Evolutionary conservation across 2,888 invertebrate genomes (phyloP).

Genomic region (Nymphalis c-album): DNA sequence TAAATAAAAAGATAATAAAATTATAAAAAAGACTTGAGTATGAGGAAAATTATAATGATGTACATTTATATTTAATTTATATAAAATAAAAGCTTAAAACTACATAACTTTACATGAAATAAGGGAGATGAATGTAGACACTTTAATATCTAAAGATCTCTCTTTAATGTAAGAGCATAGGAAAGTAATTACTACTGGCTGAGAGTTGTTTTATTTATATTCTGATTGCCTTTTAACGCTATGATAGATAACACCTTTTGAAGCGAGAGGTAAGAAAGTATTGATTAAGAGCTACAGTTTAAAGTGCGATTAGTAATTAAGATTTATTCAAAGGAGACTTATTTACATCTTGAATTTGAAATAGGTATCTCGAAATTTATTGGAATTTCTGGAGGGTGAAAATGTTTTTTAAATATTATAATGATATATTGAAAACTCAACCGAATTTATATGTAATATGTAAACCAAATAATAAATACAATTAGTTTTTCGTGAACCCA

Average conservation of each 20-base stretch:
- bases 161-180: slow-evolving; percentile 9
- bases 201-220: slow-evolving; percentile 9
- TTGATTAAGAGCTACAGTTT: slow-evolving; percentile 4
- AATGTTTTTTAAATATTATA: neutral
- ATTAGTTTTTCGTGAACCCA: slow-evolving; percentile 13
- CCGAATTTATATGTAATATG: neutral
- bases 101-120: neutral
- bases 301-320: slow-evolving; percentile 11
- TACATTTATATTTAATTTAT: no score
- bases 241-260: slow-evolving; percentile 9
- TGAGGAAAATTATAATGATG: no score
- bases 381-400: neutral
- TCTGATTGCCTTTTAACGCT: slow-evolving; percentile 12
- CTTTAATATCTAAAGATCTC: slow-evolving; percentile 6
- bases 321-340: slow-evolving; percentile 9
- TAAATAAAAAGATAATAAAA: no score
- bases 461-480: slow-evolving; percentile 10
- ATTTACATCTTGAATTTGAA: slow-evolving; percentile 6
- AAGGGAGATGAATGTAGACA: slow-evolving; percentile 1
- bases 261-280: slow-evolving; percentile 5
- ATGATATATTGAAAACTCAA: neutral
- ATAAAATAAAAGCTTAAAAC: no score
- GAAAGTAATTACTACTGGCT: slow-evolving; percentile 8
- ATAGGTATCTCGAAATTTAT: neutral
- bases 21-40: no score